Base-by-base conservation (phyloP, 2,113 vertebrate species). In the Mustela lutreola region DNA sequence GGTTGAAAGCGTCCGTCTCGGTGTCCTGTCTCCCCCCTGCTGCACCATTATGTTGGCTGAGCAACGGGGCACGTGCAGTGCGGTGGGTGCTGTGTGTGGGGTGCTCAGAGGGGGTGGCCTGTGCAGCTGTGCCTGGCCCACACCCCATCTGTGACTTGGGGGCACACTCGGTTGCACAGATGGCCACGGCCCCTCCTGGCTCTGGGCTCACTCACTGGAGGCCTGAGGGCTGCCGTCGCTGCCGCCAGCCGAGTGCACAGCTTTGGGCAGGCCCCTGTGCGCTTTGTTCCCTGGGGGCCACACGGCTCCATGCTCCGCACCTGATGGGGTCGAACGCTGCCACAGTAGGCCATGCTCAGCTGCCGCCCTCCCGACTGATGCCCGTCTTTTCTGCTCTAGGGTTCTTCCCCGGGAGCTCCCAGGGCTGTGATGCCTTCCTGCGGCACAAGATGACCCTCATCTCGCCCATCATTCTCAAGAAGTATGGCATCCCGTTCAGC, bases 361-460 rank as follows among this genome's bases (percentile, higher is more conserved):
- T 4, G 10, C 4, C 1, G 5, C 53, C 26, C 2, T 0, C 16
- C 78, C 2, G 7, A 33, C 83, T 84, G 56, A 95, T 7, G 1
- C 53, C 1, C 1, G 0, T 70, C 60, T 83, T 70, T 39, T 91
- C 81, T 86, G 75, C 81, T 53, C 0, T 98, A 99, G 99, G 99
- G 0, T 99, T 99, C 98, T 99, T 99, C 95, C 99, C 99, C 0
- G 99, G 99, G 62, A 99, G 99, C 97, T 99, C 99, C 81, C 99
- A 99, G 98, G 99, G 99, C 75, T 99, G 99, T 0, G 99, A 99
- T 0, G 99, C 99, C 62, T 99, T 99, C 97, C 99, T 99, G 67
- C 99, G 99, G 10, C 99, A 99, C 99, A 99, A 99, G 99, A 99
- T 99, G 99, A 99, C 99, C 0, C 99, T 99, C 94, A 99, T 99